Conservation (phyloP, 2,797 vertebrate species). For the Paedocypris micromegethes region DNA sequence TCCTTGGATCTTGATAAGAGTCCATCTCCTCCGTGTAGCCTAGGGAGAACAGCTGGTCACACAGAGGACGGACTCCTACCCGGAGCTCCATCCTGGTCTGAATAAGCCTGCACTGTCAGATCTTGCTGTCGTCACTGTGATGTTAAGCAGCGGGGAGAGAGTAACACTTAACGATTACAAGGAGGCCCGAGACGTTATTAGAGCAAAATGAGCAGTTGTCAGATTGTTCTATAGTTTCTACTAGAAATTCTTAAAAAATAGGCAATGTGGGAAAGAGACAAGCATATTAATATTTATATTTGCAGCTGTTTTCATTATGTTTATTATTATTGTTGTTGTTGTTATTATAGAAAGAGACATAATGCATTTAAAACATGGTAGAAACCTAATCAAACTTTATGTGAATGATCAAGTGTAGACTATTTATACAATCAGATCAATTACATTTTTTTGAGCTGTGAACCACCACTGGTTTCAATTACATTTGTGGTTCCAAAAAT, state of each 20-base stretch:
- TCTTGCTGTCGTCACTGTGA: slow-evolving; percentile 54
- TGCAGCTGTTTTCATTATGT: too few relatives aligned
- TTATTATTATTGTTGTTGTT: too few relatives aligned
- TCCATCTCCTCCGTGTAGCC: slow-evolving; percentile 24
- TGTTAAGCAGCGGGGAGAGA: slow-evolving; percentile 44
- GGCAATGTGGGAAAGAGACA: too few relatives aligned
- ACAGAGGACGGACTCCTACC: slow-evolving; percentile 60
- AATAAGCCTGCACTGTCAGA: slow-evolving; percentile 53
- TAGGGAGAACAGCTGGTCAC: slow-evolving; percentile 39
- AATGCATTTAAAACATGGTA: too few relatives aligned
- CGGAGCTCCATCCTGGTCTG: slow-evolving; percentile 45
- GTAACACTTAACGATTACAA: slow-evolving; percentile 7
- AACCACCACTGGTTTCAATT: neutral
- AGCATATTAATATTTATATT: too few relatives aligned
- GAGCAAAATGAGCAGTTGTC: neutral
- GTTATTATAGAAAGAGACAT: too few relatives aligned
- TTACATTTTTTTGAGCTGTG: neutral
- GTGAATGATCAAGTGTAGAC: too few relatives aligned
- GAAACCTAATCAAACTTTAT: too few relatives aligned
- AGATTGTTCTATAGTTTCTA: too few relatives aligned
- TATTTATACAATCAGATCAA: too few relatives aligned
- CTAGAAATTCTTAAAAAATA: too few relatives aligned
- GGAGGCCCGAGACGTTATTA: slow-evolving; percentile 1
- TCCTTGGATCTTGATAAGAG: slow-evolving; percentile 42
- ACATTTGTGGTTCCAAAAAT: neutral